phyloP scores from a whole-genome alignment of 2,888 invertebrate genomes.

The Entomobrya multifasciata region DNA sequence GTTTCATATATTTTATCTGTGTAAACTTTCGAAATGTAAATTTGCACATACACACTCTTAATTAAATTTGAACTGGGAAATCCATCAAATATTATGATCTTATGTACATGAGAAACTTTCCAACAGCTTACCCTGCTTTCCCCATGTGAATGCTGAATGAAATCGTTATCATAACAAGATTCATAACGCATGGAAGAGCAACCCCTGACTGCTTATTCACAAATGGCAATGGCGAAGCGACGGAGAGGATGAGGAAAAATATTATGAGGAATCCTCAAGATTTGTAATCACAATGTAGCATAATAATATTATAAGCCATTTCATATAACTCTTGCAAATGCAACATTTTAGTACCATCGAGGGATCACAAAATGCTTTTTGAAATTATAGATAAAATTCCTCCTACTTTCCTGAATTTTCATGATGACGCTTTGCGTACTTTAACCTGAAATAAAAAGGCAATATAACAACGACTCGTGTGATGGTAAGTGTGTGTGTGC shows the following conservation, averaged over 20 bases:
- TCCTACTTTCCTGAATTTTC: background rate
- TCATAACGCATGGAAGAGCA: constrained; percentile 43
- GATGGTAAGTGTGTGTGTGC: no score
- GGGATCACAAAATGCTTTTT: constrained; percentile 38
- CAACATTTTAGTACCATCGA: constrained; percentile 23
- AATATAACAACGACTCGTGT: background rate
- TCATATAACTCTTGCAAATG: background rate
- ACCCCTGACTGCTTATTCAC: background rate
- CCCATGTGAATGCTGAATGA: background rate
- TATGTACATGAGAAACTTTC: constrained; percentile 1
- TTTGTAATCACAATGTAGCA: constrained; percentile 40
- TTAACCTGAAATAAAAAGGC: constrained; percentile 37
- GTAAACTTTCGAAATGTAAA: background rate
- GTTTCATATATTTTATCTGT: no score
- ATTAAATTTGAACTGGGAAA: constrained; percentile 20
- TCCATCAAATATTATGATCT: background rate
- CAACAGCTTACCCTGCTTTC: background rate
- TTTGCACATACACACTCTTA: background rate
- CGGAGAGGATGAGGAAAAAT: no score
- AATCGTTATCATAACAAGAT: constrained; percentile 45
- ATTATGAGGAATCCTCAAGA: constrained; percentile 16
- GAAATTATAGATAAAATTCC: constrained; percentile 39
- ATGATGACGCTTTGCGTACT: background rate
- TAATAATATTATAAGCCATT: constrained; percentile 5
- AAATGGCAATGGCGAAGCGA: no score